These are phyloP conservation scores for Tachyglossus aculeatus DNA, from an alignment of 2,797 vertebrate species.

Conservation along the genomic window DNA sequence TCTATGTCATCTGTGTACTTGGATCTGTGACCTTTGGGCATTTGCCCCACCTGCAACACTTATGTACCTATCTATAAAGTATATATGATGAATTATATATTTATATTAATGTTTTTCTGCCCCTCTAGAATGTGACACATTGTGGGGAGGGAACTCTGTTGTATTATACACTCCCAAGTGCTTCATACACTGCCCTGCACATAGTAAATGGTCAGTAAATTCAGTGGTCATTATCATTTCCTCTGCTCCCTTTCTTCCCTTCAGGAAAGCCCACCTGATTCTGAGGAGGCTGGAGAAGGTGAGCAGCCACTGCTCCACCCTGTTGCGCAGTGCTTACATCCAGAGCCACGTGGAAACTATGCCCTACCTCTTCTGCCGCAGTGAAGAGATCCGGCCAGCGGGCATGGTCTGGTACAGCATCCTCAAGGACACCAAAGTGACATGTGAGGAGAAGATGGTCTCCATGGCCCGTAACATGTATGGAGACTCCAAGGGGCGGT, in stretches of 20 bases:
- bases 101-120: no score
- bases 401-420: conserved; percentile 86
- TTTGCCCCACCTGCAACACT: no score
- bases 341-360: conserved; percentile 95
- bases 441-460: conserved; percentile 93
- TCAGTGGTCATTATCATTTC: no score
- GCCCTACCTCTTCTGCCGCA: conserved; percentile 90
- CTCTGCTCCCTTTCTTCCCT: conserved; percentile 14
- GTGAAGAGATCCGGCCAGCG: conserved; percentile 82
- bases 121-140: no score
- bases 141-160: no score
- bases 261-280: conserved; percentile 95
- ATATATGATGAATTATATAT: no score
- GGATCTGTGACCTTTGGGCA: no score
- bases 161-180: no score
- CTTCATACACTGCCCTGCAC: no score
- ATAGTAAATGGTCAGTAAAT: no score
- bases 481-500: conserved; percentile 94
- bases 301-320: conserved; percentile 83
- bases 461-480: conserved; percentile 95
- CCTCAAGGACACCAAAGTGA: conserved; percentile 89
- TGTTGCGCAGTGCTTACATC: conserved; percentile 92
- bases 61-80: no score
- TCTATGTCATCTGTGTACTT: no score
- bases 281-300: conserved; percentile 90